Conservation (phyloP, 2,113 vertebrate species). For the Sisor rabdophorus region DNA sequence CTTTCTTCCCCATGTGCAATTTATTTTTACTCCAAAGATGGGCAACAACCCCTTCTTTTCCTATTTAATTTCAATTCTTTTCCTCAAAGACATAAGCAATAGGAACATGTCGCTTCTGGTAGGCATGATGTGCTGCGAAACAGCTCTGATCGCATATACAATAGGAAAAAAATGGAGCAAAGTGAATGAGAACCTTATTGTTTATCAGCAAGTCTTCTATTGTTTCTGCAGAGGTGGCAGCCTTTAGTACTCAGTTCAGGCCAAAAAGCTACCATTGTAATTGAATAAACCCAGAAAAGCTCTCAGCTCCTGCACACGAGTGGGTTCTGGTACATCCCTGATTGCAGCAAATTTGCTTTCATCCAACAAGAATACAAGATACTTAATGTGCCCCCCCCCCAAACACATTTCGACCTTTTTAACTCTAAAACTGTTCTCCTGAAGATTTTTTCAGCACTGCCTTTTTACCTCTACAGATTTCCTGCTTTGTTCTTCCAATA, state of each 20-base stretch:
- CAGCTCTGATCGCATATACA: neutral
- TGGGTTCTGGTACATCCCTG: neutral
- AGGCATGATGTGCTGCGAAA: neutral
- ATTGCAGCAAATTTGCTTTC: conserved; percentile 6
- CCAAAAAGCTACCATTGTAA: neutral
- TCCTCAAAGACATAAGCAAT: no score
- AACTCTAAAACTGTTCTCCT: conserved; percentile 37
- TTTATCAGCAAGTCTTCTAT: neutral
- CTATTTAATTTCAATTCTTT: no score
- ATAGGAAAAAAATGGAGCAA: neutral
- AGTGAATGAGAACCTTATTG: neutral
- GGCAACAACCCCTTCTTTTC: neutral
- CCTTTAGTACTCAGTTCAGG: neutral
- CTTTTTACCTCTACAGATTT: conserved; percentile 20
- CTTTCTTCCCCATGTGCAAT: neutral
- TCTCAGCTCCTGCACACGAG: neutral
- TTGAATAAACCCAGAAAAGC: neutral
- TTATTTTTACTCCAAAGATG: neutral
- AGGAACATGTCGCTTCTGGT: neutral
- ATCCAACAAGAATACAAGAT: conserved; percentile 30
- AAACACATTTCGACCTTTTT: conserved; percentile 27
- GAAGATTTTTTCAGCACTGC: conserved; percentile 12
- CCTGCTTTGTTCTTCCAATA: neutral
- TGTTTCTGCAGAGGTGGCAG: neutral
- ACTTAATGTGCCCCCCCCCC: conserved; percentile 23